Evolutionary conservation across 2,888 invertebrate genomes (phyloP).

Genomic region (Rhagonycha fulva): DNA sequence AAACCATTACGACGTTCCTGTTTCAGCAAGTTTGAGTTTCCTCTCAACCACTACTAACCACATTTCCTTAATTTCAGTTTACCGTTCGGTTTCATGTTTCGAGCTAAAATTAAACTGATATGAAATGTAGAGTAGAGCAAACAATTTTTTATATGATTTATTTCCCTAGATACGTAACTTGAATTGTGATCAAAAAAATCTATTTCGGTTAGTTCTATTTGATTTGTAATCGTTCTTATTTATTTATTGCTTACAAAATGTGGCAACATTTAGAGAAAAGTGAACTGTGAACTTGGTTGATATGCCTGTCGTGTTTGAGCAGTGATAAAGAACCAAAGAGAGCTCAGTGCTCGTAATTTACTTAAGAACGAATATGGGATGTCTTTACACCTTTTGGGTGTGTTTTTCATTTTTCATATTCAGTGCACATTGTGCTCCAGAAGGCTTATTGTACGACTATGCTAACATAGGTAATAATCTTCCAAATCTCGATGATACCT

Average conservation of each 20-base stretch:
- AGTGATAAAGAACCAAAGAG: conserved; percentile 22
- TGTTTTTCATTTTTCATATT: conserved; percentile 31
- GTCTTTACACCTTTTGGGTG: conserved; percentile 58
- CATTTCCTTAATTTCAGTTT: neutral
- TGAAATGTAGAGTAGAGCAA: neutral
- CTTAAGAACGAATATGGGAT: conserved; percentile 31
- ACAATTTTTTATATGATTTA: neutral
- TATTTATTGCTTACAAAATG: conserved; percentile 23
- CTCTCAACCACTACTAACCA: neutral
- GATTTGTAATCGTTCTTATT: neutral
- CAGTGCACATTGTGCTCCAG: conserved; percentile 49
- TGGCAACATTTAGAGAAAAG: conserved; percentile 37
- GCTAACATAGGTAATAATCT: conserved; percentile 61
- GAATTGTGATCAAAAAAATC: neutral
- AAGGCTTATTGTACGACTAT: conserved; percentile 64
- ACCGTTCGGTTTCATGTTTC: neutral
- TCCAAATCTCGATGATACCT: conserved; percentile 62
- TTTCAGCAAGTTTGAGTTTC: neutral
- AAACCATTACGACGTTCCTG: neutral
- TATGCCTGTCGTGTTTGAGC: conserved; percentile 21
- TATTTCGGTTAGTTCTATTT: neutral
- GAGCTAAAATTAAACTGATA: neutral
- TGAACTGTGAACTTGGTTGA: conserved; percentile 43
- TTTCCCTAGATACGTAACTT: neutral
- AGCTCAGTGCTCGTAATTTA: conserved; percentile 23